phyloP scores from a whole-genome alignment of 2,888 invertebrate species.

The Torymus tubicola region DNA sequence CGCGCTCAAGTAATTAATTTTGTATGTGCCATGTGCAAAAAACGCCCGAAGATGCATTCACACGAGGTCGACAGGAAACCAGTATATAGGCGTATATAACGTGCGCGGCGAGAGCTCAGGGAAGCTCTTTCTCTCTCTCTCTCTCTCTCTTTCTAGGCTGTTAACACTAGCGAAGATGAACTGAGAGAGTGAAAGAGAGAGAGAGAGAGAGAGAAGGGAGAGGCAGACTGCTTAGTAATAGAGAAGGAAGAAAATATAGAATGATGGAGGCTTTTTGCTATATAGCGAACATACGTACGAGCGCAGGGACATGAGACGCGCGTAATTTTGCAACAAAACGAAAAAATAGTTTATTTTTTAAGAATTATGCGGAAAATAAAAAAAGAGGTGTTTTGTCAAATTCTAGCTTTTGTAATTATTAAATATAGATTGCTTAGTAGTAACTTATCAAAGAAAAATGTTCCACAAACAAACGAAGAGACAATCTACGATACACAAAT shows the following conservation, averaged over 20 bases:
- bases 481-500: too few relatives aligned
- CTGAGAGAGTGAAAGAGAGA: neutral
- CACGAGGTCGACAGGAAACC: constrained; percentile 46
- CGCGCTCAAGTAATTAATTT: constrained; percentile 31
- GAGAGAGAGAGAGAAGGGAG: neutral
- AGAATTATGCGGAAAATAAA: too few relatives aligned
- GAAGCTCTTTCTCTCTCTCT: neutral
- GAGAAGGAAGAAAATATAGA: neutral
- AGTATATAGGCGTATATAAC: constrained; percentile 3
- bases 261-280: neutral
- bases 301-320: too few relatives aligned
- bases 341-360: too few relatives aligned
- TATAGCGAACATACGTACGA: too few relatives aligned
- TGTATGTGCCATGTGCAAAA: constrained; percentile 22
- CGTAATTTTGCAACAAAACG: too few relatives aligned
- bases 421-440: too few relatives aligned
- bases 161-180: constrained; percentile 6
- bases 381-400: too few relatives aligned
- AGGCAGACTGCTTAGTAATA: neutral
- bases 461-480: too few relatives aligned
- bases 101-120: neutral
- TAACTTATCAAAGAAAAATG: too few relatives aligned
- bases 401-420: too few relatives aligned
- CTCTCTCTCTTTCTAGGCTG: constrained; percentile 2
- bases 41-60: constrained; percentile 35